Percentiles rank a stretch among this genome's conserved stretches.
Conservation (phyloP, 53 echinoderm and acorn worm genomes). For the Paelopatides confundens region DNA sequence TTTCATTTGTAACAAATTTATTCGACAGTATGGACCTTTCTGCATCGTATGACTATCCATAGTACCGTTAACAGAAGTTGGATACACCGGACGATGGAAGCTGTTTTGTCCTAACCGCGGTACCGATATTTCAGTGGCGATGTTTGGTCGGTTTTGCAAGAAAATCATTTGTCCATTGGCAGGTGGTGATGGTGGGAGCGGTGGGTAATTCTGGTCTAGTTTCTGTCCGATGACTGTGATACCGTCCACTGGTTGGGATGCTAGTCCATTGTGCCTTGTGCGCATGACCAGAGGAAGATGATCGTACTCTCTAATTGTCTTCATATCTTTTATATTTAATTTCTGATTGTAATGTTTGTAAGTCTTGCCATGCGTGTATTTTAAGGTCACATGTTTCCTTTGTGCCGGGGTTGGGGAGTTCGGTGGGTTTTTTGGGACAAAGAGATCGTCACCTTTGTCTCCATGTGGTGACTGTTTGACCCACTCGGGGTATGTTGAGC, state of each 20-base stretch:
- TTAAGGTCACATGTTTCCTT: slow-evolving; percentile 14
- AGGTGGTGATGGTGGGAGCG: neutral
- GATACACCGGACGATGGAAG: neutral
- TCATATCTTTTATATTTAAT: neutral
- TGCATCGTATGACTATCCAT: neutral
- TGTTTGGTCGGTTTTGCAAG: neutral
- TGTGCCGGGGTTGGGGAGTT: slow-evolving; percentile 66
- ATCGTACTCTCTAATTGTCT: slow-evolving; percentile 22
- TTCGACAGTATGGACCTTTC: neutral
- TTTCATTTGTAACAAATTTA: slow-evolving; percentile 15
- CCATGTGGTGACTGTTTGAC: neutral
- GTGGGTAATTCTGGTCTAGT: neutral
- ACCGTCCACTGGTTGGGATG: neutral
- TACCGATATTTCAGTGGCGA: neutral
- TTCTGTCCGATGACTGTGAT: slow-evolving; percentile 30
- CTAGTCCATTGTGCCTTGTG: slow-evolving; percentile 40
- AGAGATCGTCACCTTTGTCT: neutral
- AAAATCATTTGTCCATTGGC: slow-evolving; percentile 1
- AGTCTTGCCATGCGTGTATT: slow-evolving; percentile 23
- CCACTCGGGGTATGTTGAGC: slow-evolving; percentile 19
- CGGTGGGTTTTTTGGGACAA: slow-evolving; percentile 67
- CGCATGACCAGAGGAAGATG: slow-evolving; percentile 58
- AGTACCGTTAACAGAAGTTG: neutral
- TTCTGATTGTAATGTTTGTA: neutral
- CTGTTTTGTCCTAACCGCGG: neutral